Conservation (phyloP, 2,113 vertebrate species). For the Anarrhichthys ocellatus region DNA sequence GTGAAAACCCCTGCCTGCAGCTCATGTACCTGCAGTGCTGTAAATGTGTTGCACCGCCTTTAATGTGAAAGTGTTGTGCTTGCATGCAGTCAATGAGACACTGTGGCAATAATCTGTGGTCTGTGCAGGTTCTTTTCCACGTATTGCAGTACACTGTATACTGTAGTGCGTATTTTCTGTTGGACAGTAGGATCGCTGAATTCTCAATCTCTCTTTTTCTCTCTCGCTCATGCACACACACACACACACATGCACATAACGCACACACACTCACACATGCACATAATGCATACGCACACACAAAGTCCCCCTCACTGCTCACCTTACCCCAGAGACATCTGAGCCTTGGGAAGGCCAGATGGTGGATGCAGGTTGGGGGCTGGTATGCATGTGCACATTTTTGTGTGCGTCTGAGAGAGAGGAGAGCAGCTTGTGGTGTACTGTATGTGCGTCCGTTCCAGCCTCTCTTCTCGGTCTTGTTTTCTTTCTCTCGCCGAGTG, state of each 20-base stretch:
- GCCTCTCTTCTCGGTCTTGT: background rate
- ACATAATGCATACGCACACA: conserved; percentile 31
- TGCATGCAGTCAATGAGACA: background rate
- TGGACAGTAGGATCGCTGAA: conserved; percentile 7
- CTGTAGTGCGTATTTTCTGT: conserved; percentile 3
- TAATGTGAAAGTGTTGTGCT: conserved; percentile 4
- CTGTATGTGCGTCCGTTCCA: conserved; percentile 8
- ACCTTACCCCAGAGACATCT: conserved; percentile 78
- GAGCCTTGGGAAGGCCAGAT: conserved; percentile 79
- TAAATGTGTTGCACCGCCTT: conserved; percentile 35
- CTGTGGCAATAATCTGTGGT: conserved; percentile 2
- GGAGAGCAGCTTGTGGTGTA: background rate
- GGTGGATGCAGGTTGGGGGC: conserved; percentile 76
- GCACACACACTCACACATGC: conserved; percentile 29
- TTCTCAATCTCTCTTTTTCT: background rate
- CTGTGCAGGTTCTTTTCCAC: conserved; percentile 3
- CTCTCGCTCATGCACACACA: conserved; percentile 4
- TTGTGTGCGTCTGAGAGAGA: conserved; percentile 40
- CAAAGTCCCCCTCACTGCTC: conserved; percentile 60
- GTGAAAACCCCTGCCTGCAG: conserved; percentile 39
- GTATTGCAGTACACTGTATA: background rate
- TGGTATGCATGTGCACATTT: conserved; percentile 62
- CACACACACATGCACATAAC: conserved; percentile 1
- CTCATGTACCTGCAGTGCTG: conserved; percentile 51
- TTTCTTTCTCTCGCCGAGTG: background rate